phyloP scores from a whole-genome alignment of 2,888 invertebrate genomes.

The Caenorhabditis doughertyi region DNA sequence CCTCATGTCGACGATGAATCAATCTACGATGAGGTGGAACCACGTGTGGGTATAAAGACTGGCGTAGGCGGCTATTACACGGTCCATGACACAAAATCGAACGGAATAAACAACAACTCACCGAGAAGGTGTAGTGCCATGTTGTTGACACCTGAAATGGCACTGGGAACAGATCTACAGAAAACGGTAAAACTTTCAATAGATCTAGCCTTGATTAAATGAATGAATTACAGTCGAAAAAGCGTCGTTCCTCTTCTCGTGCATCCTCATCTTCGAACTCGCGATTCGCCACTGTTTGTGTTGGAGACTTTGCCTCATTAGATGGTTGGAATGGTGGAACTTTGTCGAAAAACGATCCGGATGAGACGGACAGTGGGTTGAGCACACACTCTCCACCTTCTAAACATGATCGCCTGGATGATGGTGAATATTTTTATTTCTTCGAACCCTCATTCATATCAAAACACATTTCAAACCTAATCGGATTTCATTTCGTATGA shows the following conservation, averaged over 20 bases:
- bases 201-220: background rate
- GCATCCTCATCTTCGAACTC: constrained; percentile 47
- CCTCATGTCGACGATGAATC: constrained; percentile 25
- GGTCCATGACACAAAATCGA: constrained; percentile 31
- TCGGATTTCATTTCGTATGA: constrained; percentile 1
- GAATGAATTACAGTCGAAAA: constrained; percentile 31
- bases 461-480: constrained; percentile 16
- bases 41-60: constrained; percentile 2
- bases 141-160: constrained; percentile 50
- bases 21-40: constrained; percentile 54
- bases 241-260: constrained; percentile 50
- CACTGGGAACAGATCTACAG: constrained; percentile 28
- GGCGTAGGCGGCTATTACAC: constrained; percentile 33
- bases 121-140: constrained; percentile 47
- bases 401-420: constrained; percentile 61
- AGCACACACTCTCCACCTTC: constrained; percentile 57
- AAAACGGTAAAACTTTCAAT: constrained; percentile 21
- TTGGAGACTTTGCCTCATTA: constrained; percentile 41
- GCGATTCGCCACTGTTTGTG: constrained; percentile 61
- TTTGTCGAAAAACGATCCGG: constrained; percentile 17
- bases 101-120: constrained; percentile 38
- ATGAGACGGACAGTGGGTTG: constrained; percentile 59
- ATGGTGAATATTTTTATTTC: background rate
- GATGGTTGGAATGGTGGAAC: constrained; percentile 22
- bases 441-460: background rate